phyloP scores from a whole-genome alignment of 2,888 invertebrate species.

The Malacosoma neustria region DNA sequence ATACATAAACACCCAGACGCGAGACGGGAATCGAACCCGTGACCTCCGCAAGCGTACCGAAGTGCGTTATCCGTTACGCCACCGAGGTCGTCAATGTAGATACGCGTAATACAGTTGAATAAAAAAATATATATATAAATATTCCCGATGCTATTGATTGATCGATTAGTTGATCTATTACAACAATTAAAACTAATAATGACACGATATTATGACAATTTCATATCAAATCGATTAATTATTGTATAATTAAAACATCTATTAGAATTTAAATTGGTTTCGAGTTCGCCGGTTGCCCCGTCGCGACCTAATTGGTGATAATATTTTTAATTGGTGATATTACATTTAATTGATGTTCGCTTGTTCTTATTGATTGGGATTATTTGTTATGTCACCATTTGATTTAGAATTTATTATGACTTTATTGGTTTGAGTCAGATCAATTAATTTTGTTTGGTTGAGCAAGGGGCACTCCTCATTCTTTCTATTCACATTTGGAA shows the following conservation, averaged over 20 bases:
- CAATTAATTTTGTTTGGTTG: not conserved
- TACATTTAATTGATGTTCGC: slow-evolving; percentile 1
- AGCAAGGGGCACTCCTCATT: not conserved
- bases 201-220: not conserved
- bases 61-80: too few species aligned
- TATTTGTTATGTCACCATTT: not conserved
- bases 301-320: slow-evolving; percentile 42
- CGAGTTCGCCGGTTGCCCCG: slow-evolving; percentile 42
- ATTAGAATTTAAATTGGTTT: slow-evolving; percentile 57
- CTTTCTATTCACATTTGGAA: too few species aligned
- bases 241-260: slow-evolving; percentile 12
- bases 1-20: too few species aligned
- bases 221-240: not conserved
- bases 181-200: not conserved
- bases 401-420: not conserved
- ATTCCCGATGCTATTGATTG: not conserved
- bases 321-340: slow-evolving; percentile 29
- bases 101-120: not conserved
- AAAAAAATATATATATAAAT: not conserved
- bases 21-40: too few species aligned
- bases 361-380: slow-evolving; percentile 10
- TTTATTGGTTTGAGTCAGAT: not conserved
- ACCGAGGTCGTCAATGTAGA: too few species aligned
- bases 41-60: too few species aligned
- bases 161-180: not conserved